A percentile compares a stretch with the other conserved stretches of the same genome.
phyloP scores from a whole-genome alignment of 2,888 invertebrate genomes.

The Ennomos erosarius region DNA sequence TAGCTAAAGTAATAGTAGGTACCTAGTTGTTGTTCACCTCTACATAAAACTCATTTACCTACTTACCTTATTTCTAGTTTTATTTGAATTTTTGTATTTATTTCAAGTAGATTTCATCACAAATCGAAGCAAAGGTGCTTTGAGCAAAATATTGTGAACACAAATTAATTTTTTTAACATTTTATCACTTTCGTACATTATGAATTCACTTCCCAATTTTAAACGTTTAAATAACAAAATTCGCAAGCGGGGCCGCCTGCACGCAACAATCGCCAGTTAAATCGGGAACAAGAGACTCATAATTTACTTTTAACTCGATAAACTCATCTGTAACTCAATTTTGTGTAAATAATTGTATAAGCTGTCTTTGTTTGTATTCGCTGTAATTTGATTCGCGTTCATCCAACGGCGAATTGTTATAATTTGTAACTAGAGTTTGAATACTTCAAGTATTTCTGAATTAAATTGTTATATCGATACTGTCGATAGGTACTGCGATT shows the following conservation, averaged over 20 bases:
- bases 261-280: constrained; percentile 9
- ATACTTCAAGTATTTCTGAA: neutral
- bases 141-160: no score
- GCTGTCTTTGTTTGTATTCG: constrained; percentile 57
- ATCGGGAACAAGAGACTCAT: constrained; percentile 66
- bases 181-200: neutral
- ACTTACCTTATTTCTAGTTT: no score
- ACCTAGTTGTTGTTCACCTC: neutral
- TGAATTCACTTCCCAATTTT: neutral
- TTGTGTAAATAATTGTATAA: constrained; percentile 61
- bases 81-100: no score
- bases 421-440: constrained; percentile 44
- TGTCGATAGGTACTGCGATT: neutral
- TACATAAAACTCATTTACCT: no score
- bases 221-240: constrained; percentile 8
- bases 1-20: neutral
- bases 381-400: constrained; percentile 69
- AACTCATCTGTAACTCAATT: constrained; percentile 66
- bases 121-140: no score
- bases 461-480: neutral
- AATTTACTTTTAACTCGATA: constrained; percentile 78
- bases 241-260: constrained; percentile 12
- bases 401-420: constrained; percentile 71
- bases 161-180: no score
- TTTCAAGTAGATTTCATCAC: no score